Base-by-base conservation (phyloP, 2,888 invertebrate genomes). In the Gisinianus flammeolus region DNA sequence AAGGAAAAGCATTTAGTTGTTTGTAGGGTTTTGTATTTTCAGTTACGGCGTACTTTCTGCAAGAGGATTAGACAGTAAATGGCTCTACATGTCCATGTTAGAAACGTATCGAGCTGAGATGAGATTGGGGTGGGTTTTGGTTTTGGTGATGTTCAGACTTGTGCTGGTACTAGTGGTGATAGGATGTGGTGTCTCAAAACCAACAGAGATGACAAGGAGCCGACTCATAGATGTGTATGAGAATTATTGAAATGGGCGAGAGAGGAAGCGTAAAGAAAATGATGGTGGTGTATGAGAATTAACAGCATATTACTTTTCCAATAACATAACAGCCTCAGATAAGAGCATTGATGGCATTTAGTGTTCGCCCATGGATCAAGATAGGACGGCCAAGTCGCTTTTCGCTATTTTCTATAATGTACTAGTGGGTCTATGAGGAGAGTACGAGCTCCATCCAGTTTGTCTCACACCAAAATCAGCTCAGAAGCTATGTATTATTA, bases 251-350 rank as follows among this genome's bases (percentile, higher is more conserved):
- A 79, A 79, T 79, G 81, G 81, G 76, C 56, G 68, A 78, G 56
- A 35, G 78, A 44, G 78, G 76, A 79, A 68, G 78, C 67, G 79
- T 78, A 75, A 73, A 76, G 76, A 76, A 76, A 74, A 64, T 77
- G 70, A 74, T 74, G 79, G 52, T 69, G 72, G 58, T 78, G 76
- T 70, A 76, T 66, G 79, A 76, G 83, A 83, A 82, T 83, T 82
- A 83, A 79, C 80, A 80, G 78, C 82, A 81, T 83, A 83, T 82
- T 82, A 82, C 83, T 82, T 83, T 83, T 82, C 82, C 80, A 83
- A 83, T 81, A 81, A 78, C 80, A 80, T 78, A 81, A 78, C 79
- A 81, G 80, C 79, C 78, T 66, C n/a, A 76, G 81, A 81, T 81
- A 81, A 81, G 81, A 74, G 70, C 74, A 66, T 78, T 79, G 80